Evolutionary conservation across 1,140 invertebrate genomes (phyloP), one percentile per base, ranked within the genome.

Genomic region (Pissodes strobi): DNA sequence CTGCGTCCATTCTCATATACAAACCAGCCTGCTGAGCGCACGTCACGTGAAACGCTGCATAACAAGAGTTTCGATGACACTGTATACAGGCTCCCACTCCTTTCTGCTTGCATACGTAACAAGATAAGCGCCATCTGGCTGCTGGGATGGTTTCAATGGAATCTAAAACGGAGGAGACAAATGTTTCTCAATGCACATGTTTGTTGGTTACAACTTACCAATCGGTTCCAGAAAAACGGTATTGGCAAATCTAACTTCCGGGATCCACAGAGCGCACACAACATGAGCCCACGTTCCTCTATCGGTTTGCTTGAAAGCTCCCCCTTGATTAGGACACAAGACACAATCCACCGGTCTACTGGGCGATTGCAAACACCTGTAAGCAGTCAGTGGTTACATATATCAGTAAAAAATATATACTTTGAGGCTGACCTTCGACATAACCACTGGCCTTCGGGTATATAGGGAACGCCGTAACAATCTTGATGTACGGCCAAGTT

Each of bases 401-500:
- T n/a, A n/a, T n/a, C n/a, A n/a, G n/a, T n/a, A n/a, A n/a, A n/a
- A n/a, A n/a, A n/a, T n/a, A n/a, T n/a, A n/a, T n/a, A n/a, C n/a
- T n/a, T n/a, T 27, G 9, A 9, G 4, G 9, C 25, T 27, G 65
- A 73, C 63, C 88, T 77, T 46, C 97, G 85, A 79, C 97, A 99
- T 12, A 99, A 80, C 97, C 97, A 99, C 77, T 98, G 96, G 15
- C 97, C 97, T 79, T 99, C 97, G 0, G 97, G 97, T 73, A 99
- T 98, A 75, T 99, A 99, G 13, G 97, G 97, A 5, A 98, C 96
- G 46, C 97, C 97, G 80, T 99, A 99, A 77, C 97, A 99, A 80
- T 99, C 97, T 80, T 99, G 97, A 82, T 99, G 96, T 15, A 99
- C 97, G 15, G 97, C 95, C 22, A 99, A 82, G 82, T 99, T 99